Evolutionary conservation across 1,140 invertebrate species (phyloP).

Genomic region (Dendrolimus kikuchii): DNA sequence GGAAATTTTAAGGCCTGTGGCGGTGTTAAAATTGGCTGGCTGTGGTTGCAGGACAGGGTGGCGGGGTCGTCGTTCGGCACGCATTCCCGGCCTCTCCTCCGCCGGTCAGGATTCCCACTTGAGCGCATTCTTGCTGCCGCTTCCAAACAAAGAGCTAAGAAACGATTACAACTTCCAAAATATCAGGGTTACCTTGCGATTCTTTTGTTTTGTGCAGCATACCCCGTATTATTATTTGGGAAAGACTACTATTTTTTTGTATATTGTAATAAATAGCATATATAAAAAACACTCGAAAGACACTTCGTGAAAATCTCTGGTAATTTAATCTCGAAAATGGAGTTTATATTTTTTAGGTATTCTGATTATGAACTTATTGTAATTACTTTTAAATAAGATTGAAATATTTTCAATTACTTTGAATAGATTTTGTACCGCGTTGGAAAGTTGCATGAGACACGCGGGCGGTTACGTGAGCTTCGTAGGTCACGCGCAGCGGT

Average conservation of each 20-base stretch:
- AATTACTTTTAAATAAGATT: too few relatives aligned
- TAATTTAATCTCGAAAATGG: too few relatives aligned
- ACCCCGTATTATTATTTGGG: not conserved
- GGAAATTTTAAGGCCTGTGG: too few relatives aligned
- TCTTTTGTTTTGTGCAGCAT: not conserved
- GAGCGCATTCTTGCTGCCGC: slow-evolving; percentile 35
- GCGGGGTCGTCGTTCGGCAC: slow-evolving; percentile 34
- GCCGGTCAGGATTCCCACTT: slow-evolving; percentile 31
- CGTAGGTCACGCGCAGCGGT: slow-evolving; percentile 2
- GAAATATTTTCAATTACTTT: too few relatives aligned
- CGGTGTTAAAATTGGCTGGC: not conserved
- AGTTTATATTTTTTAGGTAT: too few relatives aligned
- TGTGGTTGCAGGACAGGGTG: slow-evolving; percentile 13
- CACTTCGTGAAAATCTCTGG: too few relatives aligned
- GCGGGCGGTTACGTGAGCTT: slow-evolving; percentile 4
- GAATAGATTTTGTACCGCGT: too few relatives aligned
- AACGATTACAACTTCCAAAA: slow-evolving; percentile 1
- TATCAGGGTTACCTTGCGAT: not conserved
- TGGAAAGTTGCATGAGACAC: too few relatives aligned
- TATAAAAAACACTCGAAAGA: not conserved
- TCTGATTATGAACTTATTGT: too few relatives aligned
- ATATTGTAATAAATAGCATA: too few relatives aligned
- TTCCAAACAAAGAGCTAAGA: slow-evolving; percentile 19
- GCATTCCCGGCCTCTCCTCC: slow-evolving; percentile 17
- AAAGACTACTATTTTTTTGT: not conserved